Evolutionary conservation across 1,140 invertebrate species (phyloP).

Genomic region (Eurytemora carolleeae): DNA sequence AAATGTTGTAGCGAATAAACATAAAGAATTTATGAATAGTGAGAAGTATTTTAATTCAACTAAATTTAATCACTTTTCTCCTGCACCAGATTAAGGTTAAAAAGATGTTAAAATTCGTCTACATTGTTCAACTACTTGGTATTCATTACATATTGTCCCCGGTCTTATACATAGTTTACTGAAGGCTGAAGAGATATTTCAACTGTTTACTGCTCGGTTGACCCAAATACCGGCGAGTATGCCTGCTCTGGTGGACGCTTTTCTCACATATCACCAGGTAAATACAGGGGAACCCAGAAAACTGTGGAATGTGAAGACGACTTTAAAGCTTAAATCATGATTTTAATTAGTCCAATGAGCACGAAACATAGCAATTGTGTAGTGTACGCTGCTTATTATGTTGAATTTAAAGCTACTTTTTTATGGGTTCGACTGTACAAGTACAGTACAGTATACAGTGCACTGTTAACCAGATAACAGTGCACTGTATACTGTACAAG

Average conservation of each 20-base stretch:
- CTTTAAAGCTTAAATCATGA: neutral
- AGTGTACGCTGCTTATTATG: neutral
- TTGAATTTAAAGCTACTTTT: neutral
- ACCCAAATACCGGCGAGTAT: neutral
- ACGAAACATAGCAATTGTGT: neutral
- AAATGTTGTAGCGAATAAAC: too few relatives aligned
- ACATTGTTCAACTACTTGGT: neutral
- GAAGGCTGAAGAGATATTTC: neutral
- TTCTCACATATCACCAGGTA: neutral
- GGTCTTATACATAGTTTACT: too few relatives aligned
- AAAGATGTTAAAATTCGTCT: neutral
- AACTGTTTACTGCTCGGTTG: neutral
- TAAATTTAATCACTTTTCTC: neutral
- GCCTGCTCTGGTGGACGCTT: neutral
- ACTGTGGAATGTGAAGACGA: neutral
- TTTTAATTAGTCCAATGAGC: neutral
- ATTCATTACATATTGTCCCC: too few relatives aligned
- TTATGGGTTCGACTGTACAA: neutral
- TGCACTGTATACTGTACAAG: too few relatives aligned
- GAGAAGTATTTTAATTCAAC: neutral
- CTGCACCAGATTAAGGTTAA: neutral
- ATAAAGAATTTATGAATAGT: too few relatives aligned
- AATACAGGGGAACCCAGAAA: neutral
- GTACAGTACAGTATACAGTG: too few relatives aligned
- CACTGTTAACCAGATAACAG: too few relatives aligned